Percentiles rank a stretch among this genome's conserved stretches.
Evolutionary conservation across 2,888 invertebrate genomes (phyloP).

Genomic region (Conistra vaccinii): DNA sequence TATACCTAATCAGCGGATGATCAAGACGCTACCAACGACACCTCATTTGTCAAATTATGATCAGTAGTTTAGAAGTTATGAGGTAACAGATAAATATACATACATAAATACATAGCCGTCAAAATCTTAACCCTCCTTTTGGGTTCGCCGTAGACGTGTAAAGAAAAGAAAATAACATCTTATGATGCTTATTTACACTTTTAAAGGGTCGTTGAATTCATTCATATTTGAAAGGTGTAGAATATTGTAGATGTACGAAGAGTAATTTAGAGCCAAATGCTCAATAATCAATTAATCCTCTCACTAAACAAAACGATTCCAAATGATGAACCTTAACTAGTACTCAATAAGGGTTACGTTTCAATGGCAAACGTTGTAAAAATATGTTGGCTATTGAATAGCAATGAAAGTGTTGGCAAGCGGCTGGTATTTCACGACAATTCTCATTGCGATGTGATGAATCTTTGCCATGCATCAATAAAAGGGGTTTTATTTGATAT

Average conservation of each 20-base stretch:
- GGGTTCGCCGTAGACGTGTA: too few relatives aligned
- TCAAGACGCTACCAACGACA: too few relatives aligned
- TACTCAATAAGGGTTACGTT: slow-evolving; percentile 12
- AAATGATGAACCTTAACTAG: background rate
- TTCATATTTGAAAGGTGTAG: slow-evolving; percentile 12
- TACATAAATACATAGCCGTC: too few relatives aligned
- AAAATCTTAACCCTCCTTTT: too few relatives aligned
- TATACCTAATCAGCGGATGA: too few relatives aligned
- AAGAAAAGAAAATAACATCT: too few relatives aligned
- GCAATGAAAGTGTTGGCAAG: slow-evolving; percentile 57
- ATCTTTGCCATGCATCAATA: slow-evolving; percentile 45
- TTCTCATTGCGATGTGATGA: slow-evolving; percentile 42
- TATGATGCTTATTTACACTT: background rate
- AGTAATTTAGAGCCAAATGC: slow-evolving; percentile 39
- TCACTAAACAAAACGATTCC: background rate
- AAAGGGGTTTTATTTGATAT: slow-evolving; percentile 16
- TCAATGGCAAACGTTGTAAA: background rate
- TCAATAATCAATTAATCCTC: slow-evolving; percentile 10
- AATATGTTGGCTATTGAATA: slow-evolving; percentile 27
- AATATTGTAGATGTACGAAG: slow-evolving; percentile 6
- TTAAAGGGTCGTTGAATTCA: background rate
- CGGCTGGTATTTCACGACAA: slow-evolving; percentile 35
- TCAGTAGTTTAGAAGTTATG: too few relatives aligned
- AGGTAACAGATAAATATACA: too few relatives aligned
- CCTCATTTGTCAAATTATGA: too few relatives aligned